Evolutionary conservation across 2,797 vertebrate genomes (phyloP).

Genomic region (Myotis findleyi): DNA sequence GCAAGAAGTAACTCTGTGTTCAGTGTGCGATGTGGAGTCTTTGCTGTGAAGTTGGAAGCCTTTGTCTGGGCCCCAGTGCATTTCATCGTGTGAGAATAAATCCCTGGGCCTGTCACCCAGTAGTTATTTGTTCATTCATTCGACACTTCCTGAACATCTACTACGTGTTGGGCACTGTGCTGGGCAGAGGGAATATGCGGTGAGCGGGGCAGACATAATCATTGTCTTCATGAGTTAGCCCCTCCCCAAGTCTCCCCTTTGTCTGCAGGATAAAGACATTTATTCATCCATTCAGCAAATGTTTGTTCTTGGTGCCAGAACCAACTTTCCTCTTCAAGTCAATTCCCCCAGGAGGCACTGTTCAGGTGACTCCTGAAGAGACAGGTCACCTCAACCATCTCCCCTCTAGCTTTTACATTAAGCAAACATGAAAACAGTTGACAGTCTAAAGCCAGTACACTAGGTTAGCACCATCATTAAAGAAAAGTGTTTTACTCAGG

Average conservation of each 20-base stretch:
- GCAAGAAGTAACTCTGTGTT: background rate
- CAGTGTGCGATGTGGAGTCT: background rate
- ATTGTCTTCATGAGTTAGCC: background rate
- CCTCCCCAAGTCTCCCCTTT: background rate
- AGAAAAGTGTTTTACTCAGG: background rate
- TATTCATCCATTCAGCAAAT: background rate
- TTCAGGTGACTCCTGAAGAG: background rate
- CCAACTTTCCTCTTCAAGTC: background rate
- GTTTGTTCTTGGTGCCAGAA: background rate
- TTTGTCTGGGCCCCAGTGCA: background rate
- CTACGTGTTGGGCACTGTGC: no score
- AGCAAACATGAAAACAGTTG: background rate
- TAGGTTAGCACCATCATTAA: background rate
- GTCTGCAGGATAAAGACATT: background rate
- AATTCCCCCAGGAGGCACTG: background rate
- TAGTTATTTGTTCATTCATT: background rate
- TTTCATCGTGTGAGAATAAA: background rate
- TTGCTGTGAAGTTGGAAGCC: background rate
- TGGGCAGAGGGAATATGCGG: background rate
- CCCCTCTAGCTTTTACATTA: background rate
- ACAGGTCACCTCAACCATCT: background rate
- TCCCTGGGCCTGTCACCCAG: background rate
- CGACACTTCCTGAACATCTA: background rate
- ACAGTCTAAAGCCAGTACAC: background rate
- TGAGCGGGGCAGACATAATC: background rate